Conservation (phyloP, 1,140 invertebrate species). For the Elysia chlorotica region DNA sequence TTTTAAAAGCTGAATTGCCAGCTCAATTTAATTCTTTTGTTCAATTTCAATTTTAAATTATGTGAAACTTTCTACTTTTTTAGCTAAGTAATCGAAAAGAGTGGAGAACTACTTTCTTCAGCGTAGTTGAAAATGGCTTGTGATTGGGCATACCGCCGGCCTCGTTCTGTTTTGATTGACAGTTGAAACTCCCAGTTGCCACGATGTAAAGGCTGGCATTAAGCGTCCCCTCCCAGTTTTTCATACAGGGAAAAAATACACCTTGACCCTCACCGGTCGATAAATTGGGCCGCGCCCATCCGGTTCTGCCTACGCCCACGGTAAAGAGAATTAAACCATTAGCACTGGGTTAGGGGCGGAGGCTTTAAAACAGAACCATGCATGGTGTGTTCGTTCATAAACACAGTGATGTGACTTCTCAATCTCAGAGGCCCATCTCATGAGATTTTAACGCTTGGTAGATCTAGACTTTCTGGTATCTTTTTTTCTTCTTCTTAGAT, state of each 20-base stretch:
- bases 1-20: background rate
- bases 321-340: too few species aligned
- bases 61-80: background rate
- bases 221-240: constrained; percentile 9
- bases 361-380: too few species aligned
- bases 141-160: too few species aligned
- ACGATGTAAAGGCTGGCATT: constrained; percentile 1
- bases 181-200: constrained; percentile 18
- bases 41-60: background rate
- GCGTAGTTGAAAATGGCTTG: too few species aligned
- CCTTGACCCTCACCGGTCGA: constrained; percentile 4
- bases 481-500: too few species aligned
- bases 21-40: background rate
- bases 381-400: too few species aligned
- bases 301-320: background rate
- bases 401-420: too few species aligned
- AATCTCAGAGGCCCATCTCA: too few species aligned
- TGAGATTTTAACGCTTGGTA: too few species aligned
- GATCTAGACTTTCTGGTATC: too few species aligned
- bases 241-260: constrained; percentile 1
- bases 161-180: constrained; percentile 25
- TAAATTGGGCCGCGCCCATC: constrained; percentile 21
- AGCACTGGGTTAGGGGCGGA: too few species aligned
- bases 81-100: background rate
- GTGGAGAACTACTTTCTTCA: background rate